Conservation (phyloP, 2,888 invertebrate genomes). For the Lycocerus yunnanus region DNA sequence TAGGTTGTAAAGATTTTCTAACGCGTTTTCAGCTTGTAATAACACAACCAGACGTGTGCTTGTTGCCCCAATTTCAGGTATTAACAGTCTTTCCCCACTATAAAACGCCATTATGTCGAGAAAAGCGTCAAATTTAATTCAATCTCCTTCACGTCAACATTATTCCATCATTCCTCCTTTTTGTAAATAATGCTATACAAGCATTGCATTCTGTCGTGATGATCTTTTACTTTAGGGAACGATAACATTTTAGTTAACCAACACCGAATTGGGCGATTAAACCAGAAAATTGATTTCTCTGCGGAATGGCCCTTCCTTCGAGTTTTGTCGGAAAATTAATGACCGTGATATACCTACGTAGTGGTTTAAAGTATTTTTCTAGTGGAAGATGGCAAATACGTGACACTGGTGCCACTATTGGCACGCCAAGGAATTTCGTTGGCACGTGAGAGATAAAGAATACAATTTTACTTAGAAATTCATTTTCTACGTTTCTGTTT, state of each 20-base stretch:
- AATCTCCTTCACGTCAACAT: background rate
- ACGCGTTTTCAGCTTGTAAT: background rate
- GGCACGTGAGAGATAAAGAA: background rate
- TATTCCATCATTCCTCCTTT: background rate
- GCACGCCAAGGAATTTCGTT: background rate
- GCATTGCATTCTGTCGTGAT: background rate
- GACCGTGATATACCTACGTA: background rate
- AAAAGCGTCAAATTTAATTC: background rate
- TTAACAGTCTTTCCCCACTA: background rate
- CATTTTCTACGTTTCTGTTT: background rate
- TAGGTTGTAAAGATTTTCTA: background rate
- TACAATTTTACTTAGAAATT: background rate
- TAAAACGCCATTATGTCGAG: background rate
- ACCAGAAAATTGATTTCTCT: background rate
- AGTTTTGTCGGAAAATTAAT: background rate
- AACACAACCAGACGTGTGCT: background rate
- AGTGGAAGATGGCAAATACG: background rate
- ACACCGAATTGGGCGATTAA: background rate
- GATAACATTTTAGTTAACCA: background rate
- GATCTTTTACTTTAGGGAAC: background rate
- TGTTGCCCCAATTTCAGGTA: background rate
- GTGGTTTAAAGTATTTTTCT: background rate
- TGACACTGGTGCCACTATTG: background rate
- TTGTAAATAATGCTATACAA: background rate
- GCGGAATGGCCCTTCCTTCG: background rate